Evolutionary conservation across 2,113 vertebrate species (phyloP).

Genomic region (Pteruthius melanotis): DNA sequence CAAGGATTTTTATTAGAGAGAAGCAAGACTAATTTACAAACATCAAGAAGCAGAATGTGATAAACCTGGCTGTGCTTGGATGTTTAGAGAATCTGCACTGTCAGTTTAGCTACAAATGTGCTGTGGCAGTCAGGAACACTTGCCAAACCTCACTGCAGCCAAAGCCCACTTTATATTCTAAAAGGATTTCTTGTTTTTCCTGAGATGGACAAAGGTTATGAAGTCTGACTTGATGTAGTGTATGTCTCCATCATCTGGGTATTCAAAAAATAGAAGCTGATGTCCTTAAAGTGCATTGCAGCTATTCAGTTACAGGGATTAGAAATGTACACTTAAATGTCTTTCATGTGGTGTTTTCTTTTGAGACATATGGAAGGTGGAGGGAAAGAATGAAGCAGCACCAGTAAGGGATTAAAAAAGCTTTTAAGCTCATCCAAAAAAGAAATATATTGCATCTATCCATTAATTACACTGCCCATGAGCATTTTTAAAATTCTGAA

Average conservation of each 20-base stretch:
- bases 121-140: neutral
- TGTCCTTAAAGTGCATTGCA: neutral
- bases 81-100: neutral
- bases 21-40: slow-evolving; percentile 30
- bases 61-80: neutral
- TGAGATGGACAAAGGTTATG: neutral
- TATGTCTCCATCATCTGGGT: neutral
- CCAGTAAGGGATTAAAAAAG: neutral
- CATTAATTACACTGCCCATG: neutral
- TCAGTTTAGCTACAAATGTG: slow-evolving; percentile 1
- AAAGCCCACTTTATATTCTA: neutral
- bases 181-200: neutral
- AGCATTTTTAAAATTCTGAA: neutral
- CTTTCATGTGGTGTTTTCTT: neutral
- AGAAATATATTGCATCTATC: neutral
- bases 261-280: neutral
- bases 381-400: neutral
- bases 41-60: slow-evolving; percentile 8
- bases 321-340: neutral
- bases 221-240: neutral
- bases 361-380: neutral
- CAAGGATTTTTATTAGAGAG: slow-evolving; percentile 39
- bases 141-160: neutral
- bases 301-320: neutral
- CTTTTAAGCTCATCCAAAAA: neutral